These are phyloP conservation scores for Chinchilla lanigera DNA, from an alignment of 2,113 vertebrate genomes.

Conservation along the genomic window DNA sequence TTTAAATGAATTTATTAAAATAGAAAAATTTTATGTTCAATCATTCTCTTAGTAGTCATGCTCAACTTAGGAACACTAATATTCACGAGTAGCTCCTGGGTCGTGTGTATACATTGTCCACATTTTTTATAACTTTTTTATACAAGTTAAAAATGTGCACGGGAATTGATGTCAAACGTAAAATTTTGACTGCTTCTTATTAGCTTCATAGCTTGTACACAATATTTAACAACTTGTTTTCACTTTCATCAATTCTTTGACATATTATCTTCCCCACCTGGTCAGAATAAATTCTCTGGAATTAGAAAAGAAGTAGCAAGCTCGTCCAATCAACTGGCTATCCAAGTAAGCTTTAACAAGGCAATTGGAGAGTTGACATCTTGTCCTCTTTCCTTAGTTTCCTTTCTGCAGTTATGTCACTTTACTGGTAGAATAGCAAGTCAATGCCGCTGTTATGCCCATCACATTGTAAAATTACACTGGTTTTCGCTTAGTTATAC, in stretches of 20 bases:
- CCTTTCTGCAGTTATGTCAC: not conserved
- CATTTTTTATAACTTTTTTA: not conserved
- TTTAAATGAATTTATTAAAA: not conserved
- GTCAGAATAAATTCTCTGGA: not conserved
- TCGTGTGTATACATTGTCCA: not conserved
- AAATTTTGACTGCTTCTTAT: not conserved
- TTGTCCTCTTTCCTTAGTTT: not conserved
- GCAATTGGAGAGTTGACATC: not conserved
- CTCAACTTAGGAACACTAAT: not conserved
- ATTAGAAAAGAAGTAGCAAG: not conserved
- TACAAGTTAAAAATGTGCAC: not conserved
- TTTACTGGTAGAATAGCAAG: not conserved
- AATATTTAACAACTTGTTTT: not conserved
- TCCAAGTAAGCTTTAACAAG: not conserved
- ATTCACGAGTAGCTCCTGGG: not conserved
- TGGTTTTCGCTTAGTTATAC: not conserved
- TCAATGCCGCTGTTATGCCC: not conserved
- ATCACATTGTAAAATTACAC: not conserved
- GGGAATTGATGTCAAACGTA: not conserved
- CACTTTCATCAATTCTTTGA: not conserved
- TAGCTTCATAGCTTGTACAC: not conserved
- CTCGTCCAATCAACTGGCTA: not conserved
- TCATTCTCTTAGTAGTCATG: not conserved
- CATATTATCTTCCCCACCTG: not conserved
- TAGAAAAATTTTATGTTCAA: not conserved